phyloP scores from a whole-genome alignment of 2,113 vertebrate genomes.

The Megaptera novaeangliae region DNA sequence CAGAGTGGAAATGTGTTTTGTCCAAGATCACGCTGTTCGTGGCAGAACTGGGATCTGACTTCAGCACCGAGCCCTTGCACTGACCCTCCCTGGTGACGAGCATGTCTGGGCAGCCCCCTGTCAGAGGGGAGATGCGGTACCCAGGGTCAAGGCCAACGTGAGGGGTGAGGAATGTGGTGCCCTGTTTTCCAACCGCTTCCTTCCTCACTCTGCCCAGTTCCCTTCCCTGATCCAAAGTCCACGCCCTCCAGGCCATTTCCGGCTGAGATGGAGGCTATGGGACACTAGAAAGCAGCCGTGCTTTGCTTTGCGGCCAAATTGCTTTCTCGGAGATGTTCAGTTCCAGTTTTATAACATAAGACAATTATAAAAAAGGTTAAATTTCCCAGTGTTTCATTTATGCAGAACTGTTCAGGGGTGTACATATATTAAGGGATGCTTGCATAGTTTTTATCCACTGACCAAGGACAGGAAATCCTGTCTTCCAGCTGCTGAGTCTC shows the following conservation, averaged over 20 bases:
- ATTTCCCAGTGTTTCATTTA: conserved; percentile 2
- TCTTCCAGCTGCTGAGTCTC: conserved; percentile 32
- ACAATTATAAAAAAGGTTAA: neutral
- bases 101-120: neutral
- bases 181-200: conserved; percentile 2
- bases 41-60: neutral
- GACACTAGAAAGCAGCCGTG: conserved; percentile 18
- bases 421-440: neutral
- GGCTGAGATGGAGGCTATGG: neutral
- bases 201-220: conserved; percentile 8
- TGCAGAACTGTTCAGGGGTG: neutral
- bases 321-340: conserved; percentile 5
- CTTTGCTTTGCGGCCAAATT: neutral
- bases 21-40: neutral
- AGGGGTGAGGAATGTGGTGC: neutral
- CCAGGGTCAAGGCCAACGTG: neutral
- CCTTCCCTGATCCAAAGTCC: conserved; percentile 17
- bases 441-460: neutral
- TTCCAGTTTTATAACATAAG: neutral
- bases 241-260: conserved; percentile 20
- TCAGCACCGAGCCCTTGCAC: neutral
- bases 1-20: neutral
- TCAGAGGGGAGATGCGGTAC: neutral
- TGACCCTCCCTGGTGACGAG: neutral
- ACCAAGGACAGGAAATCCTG: conserved; percentile 64